phyloP scores from a whole-genome alignment of 2,888 invertebrate species.

The Lamproptera curius region DNA sequence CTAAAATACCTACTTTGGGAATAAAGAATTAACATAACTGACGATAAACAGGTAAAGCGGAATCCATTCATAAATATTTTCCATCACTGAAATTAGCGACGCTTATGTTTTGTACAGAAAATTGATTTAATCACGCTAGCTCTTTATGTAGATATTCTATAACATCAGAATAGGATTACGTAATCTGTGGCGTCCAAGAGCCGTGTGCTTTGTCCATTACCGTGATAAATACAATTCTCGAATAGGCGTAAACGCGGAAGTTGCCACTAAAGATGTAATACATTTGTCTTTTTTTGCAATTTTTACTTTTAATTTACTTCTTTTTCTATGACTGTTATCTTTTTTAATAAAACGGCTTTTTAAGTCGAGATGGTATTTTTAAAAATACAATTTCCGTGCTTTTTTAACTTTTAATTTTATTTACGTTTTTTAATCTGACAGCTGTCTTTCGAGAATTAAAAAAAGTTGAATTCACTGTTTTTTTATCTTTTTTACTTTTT shows the following conservation, averaged over 20 bases:
- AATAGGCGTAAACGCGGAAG: background rate
- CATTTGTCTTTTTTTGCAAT: background rate
- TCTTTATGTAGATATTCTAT: too few species aligned
- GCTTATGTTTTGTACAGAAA: too few species aligned
- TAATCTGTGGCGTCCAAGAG: too few species aligned
- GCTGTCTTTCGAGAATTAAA: too few species aligned
- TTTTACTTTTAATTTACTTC: background rate
- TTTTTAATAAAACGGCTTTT: background rate
- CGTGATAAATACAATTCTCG: background rate
- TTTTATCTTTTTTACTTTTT: background rate
- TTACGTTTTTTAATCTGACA: background rate
- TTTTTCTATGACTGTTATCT: background rate
- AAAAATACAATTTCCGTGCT: background rate
- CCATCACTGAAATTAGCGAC: too few species aligned
- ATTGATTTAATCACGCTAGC: too few species aligned
- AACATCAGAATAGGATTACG: too few species aligned
- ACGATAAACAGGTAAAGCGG: too few species aligned
- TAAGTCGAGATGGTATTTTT: background rate
- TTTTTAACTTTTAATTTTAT: background rate
- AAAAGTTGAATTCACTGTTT: too few species aligned
- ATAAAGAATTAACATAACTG: too few species aligned
- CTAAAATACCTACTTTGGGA: too few species aligned
- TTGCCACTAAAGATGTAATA: background rate
- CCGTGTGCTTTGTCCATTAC: background rate
- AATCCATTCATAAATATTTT: too few species aligned